Evolutionary conservation across 2,797 vertebrate genomes (phyloP).

Genomic region (Atherinosoma microstoma): DNA sequence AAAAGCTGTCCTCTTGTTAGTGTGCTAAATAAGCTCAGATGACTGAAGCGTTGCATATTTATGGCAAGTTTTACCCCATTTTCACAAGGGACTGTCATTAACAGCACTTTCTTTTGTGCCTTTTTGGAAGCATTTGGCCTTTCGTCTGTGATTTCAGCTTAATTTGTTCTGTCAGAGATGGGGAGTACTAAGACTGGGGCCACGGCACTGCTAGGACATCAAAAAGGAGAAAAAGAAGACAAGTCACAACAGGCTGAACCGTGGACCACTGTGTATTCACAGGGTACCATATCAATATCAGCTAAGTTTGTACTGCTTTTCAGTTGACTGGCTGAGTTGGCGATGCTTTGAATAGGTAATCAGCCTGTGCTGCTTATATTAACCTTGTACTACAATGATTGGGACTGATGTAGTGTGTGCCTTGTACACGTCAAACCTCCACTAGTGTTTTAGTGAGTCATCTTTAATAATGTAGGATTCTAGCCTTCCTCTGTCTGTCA

Average conservation of each 20-base stretch:
- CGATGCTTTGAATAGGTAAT: conserved; percentile 60
- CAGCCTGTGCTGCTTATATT: conserved; percentile 28
- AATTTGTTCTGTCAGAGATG: conserved; percentile 65
- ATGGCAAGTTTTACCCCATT: conserved; percentile 48
- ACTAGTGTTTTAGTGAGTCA: conserved; percentile 23
- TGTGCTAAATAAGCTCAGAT: conserved; percentile 55
- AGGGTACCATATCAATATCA: conserved; percentile 12
- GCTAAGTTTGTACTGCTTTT: conserved; percentile 17
- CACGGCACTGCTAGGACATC: conserved; percentile 10
- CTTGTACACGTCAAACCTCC: conserved; percentile 17
- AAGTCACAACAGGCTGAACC: conserved; percentile 20
- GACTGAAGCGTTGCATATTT: conserved; percentile 67
- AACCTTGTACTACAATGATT: conserved; percentile 11
- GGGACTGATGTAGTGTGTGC: conserved; percentile 29
- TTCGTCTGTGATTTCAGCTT: conserved; percentile 61
- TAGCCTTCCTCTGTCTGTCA: conserved; percentile 8
- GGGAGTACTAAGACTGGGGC: conserved; percentile 27
- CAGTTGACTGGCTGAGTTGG: conserved; percentile 41
- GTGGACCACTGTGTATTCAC: conserved; percentile 7
- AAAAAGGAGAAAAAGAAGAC: conserved; percentile 30
- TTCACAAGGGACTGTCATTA: conserved; percentile 68
- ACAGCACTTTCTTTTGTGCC: conserved; percentile 47
- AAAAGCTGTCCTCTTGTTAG: conserved; percentile 46
- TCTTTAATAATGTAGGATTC: conserved; percentile 53
- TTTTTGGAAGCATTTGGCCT: conserved; percentile 57